phyloP scores from a whole-genome alignment of 2,888 invertebrate genomes.

The Smittia sp. region DNA sequence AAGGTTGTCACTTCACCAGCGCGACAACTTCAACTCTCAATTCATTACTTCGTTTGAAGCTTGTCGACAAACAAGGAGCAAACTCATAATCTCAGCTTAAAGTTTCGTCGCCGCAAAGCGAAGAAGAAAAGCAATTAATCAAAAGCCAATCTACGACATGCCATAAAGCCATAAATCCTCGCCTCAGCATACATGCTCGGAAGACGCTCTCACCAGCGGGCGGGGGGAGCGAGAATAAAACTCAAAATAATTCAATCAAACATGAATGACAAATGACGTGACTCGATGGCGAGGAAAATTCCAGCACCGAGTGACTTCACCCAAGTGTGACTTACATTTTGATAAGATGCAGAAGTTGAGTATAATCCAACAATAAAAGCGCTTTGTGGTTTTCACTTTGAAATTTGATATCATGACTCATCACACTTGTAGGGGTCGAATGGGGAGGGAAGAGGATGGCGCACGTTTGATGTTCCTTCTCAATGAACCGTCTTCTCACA shows the following conservation, averaged over 20 bases:
- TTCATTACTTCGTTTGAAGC: not conserved
- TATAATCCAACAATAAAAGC: constrained; percentile 41
- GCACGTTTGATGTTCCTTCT: not conserved
- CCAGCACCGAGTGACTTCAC: not conserved
- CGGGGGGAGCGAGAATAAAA: not conserved
- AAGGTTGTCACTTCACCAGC: not conserved
- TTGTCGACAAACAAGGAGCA: not conserved
- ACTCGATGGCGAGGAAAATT: not conserved
- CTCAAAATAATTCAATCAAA: not conserved
- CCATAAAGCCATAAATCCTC: constrained; percentile 8
- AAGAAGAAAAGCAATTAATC: not conserved
- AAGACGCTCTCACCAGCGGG: not conserved
- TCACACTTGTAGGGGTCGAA: constrained; percentile 20
- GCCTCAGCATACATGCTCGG: constrained; percentile 1
- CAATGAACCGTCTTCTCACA: not conserved
- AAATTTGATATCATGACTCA: constrained; percentile 41
- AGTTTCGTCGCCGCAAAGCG: not conserved
- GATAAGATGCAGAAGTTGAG: constrained; percentile 31
- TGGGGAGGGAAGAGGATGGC: not conserved
- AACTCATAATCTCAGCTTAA: not conserved
- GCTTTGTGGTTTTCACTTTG: constrained; percentile 40
- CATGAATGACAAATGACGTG: not conserved
- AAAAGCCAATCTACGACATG: constrained; percentile 12
- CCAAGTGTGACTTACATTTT: constrained; percentile 29
- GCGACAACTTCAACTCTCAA: not conserved